Base-by-base conservation (phyloP, 2,888 invertebrate genomes). In the Lepas anatifera region DNA sequence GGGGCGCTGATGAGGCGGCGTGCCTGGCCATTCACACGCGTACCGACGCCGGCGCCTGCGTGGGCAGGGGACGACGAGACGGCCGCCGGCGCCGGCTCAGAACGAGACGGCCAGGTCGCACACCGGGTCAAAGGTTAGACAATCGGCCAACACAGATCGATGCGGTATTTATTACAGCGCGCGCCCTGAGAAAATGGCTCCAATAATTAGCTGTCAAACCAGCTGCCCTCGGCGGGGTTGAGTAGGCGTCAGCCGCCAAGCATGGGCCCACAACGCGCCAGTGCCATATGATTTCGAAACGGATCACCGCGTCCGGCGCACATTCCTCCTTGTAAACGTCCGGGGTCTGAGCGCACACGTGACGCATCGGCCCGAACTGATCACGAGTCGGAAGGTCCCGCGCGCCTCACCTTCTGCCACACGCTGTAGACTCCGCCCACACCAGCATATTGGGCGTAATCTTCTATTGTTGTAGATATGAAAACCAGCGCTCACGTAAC, bases 161-260 rank as follows among this genome's bases (percentile, higher is more conserved):
- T 58, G 29, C 32, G 29, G 32, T 58, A 58, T 58, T 58, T 58
- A 58, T 58, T 11, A 32, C 1, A 22, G 58, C 52, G 48, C 29
- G 52, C 22, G 13, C 29, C 13, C 29, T 22, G 58, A 58, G 58
- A 58, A 58, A 58, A 58, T 58, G 27, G 58, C 58, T 16, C 7
- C 16, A 32, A 58, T 58, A 58, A 58, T 58, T 58, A 58, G 58
- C 58, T 58, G 58, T 58, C 58, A 58, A 32, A 32, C n/a, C n/a
- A n/a, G n/a, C n/a, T n/a, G n/a, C n/a, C n/a, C n/a, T n/a, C 58
- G 32, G 58, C 27, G 18, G 32, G 29, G 52, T 22, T 32, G 18
- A 2, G 58, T 25, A 4, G 58, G 41, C 16, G 41, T 41, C n/a
- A n/a, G n/a, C n/a, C n/a, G n/a, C n/a, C n/a, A n/a, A n/a, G n/a